A percentile compares a stretch with the other conserved stretches of the same genome.
phyloP scores from a whole-genome alignment of 2,113 vertebrate species.

The Protomyctophum bolini region DNA sequence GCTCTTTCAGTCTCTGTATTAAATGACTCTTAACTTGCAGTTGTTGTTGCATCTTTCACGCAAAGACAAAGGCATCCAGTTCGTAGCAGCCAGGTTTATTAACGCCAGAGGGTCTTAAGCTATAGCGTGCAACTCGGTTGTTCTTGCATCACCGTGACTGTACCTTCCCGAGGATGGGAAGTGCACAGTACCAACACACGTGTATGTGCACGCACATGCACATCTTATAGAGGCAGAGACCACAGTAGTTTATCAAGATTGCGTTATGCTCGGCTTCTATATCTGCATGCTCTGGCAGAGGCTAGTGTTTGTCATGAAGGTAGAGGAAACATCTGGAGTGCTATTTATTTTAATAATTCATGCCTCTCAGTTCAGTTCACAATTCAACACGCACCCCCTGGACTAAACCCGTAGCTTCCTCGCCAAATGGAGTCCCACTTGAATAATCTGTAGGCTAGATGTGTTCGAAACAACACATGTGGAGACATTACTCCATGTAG shows the following conservation, averaged over 20 bases:
- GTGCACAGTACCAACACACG: not conserved
- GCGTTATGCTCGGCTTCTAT: conserved; percentile 33
- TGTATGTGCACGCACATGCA: conserved; percentile 1
- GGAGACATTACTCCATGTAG: conserved; percentile 43
- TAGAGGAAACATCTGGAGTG: conserved; percentile 66
- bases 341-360: conserved; percentile 74
- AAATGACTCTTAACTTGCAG: conserved; percentile 31
- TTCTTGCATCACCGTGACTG: conserved; percentile 40
- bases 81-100: conserved; percentile 34
- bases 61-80: conserved; percentile 4
- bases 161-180: conserved; percentile 20
- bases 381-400: conserved; percentile 40
- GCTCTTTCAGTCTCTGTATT: conserved; percentile 16
- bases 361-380: conserved; percentile 65
- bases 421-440: conserved; percentile 35
- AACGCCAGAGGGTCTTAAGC: conserved; percentile 30
- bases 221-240: conserved; percentile 18
- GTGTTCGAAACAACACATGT: conserved; percentile 34
- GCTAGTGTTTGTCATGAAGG: conserved; percentile 61
- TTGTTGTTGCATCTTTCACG: conserved; percentile 4
- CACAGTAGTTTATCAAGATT: conserved; percentile 47
- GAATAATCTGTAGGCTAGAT: conserved; percentile 57
- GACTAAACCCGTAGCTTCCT: conserved; percentile 34
- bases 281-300: conserved; percentile 39
- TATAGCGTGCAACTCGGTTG: conserved; percentile 34